Evolutionary conservation across 2,888 invertebrate species (phyloP).

Genomic region (Sepiola atlantica): DNA sequence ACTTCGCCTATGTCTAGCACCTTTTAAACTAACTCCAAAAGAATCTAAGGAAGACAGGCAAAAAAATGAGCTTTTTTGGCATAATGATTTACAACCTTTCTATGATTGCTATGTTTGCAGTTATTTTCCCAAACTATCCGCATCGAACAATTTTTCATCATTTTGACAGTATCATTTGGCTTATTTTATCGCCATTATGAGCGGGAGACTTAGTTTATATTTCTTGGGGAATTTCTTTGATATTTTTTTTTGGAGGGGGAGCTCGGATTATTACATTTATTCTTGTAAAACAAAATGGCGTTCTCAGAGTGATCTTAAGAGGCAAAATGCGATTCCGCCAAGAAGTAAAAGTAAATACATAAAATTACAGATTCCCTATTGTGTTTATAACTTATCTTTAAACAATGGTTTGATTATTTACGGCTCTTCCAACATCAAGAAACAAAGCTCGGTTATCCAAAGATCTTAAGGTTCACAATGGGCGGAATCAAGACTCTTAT

Average conservation of each 20-base stretch:
- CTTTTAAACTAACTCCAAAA: not conserved
- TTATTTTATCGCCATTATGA: conserved; percentile 17
- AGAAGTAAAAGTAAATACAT: not conserved
- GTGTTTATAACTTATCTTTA: not conserved
- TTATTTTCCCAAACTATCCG: not conserved
- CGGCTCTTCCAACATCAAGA: not conserved
- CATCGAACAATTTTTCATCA: not conserved
- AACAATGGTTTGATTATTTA: not conserved
- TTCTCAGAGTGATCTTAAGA: not conserved
- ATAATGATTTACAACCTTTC: not conserved
- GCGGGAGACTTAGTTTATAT: not conserved
- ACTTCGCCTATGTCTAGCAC: not conserved
- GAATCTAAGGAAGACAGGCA: too few relatives aligned
- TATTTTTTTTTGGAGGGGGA: not conserved
- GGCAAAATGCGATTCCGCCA: not conserved
- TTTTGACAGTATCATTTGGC: conserved; percentile 32
- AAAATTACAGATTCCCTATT: not conserved
- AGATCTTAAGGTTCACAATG: not conserved
- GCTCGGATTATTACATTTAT: not conserved
- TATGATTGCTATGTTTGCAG: not conserved
- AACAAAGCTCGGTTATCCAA: not conserved
- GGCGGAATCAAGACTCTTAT: not conserved
- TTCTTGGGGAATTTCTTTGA: not conserved
- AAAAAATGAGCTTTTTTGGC: not conserved
- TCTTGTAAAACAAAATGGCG: not conserved